phyloP scores from a whole-genome alignment of 2,113 vertebrate species.

The Megaceryle torquata region DNA sequence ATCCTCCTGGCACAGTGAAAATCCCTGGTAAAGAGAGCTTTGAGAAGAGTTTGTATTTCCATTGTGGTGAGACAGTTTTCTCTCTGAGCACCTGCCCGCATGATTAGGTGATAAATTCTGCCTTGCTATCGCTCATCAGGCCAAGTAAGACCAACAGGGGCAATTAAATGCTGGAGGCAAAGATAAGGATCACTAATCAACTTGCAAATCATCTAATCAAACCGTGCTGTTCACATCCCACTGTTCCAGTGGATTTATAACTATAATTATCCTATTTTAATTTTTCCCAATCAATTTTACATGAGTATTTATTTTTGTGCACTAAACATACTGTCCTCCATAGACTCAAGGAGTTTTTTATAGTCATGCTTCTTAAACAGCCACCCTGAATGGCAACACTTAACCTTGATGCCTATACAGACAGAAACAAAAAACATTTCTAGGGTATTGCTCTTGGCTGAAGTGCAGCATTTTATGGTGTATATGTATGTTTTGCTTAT shows the following conservation, averaged over 20 bases:
- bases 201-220: slow-evolving; percentile 68
- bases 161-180: slow-evolving; percentile 42
- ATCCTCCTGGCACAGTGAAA: not conserved
- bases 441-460: not conserved
- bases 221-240: slow-evolving; percentile 18
- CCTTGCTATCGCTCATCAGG: not conserved
- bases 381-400: not conserved
- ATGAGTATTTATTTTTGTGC: slow-evolving; percentile 56
- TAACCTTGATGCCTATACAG: slow-evolving; percentile 14
- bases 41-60: not conserved
- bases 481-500: not conserved
- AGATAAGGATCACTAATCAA: slow-evolving; percentile 62
- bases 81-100: not conserved
- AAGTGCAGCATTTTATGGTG: not conserved
- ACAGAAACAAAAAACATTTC: not conserved
- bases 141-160: slow-evolving; percentile 13
- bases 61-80: accelerated
- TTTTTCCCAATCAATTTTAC: slow-evolving; percentile 60
- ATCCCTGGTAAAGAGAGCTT: not conserved
- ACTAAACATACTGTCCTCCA: slow-evolving; percentile 43
- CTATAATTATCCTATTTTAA: slow-evolving; percentile 59
- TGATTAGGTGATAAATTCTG: slow-evolving; percentile 23
- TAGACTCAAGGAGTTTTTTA: slow-evolving; percentile 16
- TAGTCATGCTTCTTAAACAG: slow-evolving; percentile 9
- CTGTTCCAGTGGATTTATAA: slow-evolving; percentile 55